Evolutionary conservation across 2,797 vertebrate species (phyloP).

Genomic region (Alectoris magna): DNA sequence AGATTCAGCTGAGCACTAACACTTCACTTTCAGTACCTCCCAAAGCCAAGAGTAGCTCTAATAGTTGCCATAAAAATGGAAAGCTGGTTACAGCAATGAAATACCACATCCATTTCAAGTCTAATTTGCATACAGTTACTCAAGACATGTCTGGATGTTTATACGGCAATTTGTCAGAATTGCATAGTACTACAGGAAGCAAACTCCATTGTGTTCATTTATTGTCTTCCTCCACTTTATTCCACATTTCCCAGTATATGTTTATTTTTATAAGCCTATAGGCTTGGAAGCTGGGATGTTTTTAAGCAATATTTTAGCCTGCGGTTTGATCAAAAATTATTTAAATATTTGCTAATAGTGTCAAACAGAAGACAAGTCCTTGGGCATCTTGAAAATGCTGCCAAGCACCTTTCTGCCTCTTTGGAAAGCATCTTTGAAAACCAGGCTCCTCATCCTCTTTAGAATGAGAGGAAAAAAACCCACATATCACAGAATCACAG

Average conservation of each 20-base stretch:
- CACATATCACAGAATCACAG: background rate
- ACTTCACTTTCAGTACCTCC: background rate
- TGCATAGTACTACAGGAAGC: background rate
- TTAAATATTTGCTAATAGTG: background rate
- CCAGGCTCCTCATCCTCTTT: background rate
- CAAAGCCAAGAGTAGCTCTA: background rate
- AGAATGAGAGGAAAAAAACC: accelerated
- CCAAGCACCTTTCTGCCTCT: background rate
- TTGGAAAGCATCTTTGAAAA: background rate
- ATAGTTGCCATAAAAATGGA: background rate
- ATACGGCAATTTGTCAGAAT: background rate
- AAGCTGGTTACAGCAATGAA: background rate
- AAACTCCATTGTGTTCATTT: background rate
- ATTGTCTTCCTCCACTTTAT: background rate
- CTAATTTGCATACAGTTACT: background rate
- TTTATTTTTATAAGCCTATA: background rate
- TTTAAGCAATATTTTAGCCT: background rate
- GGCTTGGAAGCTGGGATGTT: background rate
- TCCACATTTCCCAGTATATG: background rate
- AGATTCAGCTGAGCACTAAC: background rate
- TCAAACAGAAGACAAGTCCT: background rate
- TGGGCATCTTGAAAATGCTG: background rate
- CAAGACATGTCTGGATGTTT: background rate
- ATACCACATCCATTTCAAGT: background rate
- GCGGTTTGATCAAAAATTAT: background rate